Base-by-base conservation (phyloP, 2,888 invertebrate species). In the Melieria picta region DNA sequence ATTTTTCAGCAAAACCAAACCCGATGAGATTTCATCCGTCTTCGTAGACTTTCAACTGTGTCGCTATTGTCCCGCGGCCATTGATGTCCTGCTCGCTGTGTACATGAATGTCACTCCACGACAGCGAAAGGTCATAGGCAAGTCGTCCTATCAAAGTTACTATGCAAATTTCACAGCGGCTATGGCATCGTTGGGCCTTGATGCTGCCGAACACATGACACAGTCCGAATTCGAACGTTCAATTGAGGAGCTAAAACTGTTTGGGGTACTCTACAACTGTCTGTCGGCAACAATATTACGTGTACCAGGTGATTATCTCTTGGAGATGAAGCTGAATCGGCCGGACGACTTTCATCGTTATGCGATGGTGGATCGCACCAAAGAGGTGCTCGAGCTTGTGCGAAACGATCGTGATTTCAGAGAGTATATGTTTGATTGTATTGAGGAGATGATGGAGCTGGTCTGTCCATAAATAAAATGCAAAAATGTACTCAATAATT, bases 191-290 rank as follows among this genome's bases (percentile, higher is more conserved):
- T 79, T 87, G 74, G 77, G 81, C 11, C 67, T 85, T 3, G 78
- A 83, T 45, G 72, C 83, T 4, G 67, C 70, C 6, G 71, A 84
- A 42, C 79, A 86, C 50, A 76, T 88, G 4, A 79, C 84, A 16
- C 81, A 77, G 52, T 10, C 75, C 0, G 80, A 83, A 9, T 88
- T 88, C 72, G 66, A 81, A 4, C 75, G 82, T 50, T 86, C 86
- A 55, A 71, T 87, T 4, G 74, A 82, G 7, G 80, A 83, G 16
- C 85, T 86, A 69, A 81, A 83, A 56, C 75, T 87, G 9, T 83
- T 86, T 58, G 84, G 86, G 0, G 81, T 83, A 46, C 82, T 84
- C 62, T 87, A 84, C 65, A 88, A 87, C 45, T 86, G 86, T 65
- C 80, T 85, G 46, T 78, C 78, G 2, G 81, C 82, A 1, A 84